phyloP scores from a whole-genome alignment of 1,140 invertebrate genomes.

The Psilanteris sp. region DNA sequence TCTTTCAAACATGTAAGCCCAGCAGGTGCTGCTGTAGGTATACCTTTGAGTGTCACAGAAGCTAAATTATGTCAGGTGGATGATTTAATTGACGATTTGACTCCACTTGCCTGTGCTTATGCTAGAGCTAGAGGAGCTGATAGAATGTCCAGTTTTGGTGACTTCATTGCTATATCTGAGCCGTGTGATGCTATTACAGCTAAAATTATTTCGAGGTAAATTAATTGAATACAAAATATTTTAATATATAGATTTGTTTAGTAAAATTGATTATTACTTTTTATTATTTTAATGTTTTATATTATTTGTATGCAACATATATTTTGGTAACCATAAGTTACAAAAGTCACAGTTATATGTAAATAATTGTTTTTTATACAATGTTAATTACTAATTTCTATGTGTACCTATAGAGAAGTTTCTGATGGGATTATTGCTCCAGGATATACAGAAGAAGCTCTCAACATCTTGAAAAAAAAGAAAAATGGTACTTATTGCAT shows the following conservation, averaged over 20 bases:
- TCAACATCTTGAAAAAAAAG: constrained; percentile 95
- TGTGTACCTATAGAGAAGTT: constrained; percentile 87
- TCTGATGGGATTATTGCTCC: constrained; percentile 99
- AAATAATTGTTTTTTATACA: too few species aligned
- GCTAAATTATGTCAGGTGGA: constrained; percentile 96
- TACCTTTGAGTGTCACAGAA: constrained; percentile 86
- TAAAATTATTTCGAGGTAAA: constrained; percentile 83
- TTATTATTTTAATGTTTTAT: too few species aligned
- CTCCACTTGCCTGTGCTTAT: constrained; percentile 96
- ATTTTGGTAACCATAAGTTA: too few species aligned
- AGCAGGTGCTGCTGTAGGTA: constrained; percentile 95
- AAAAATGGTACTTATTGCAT: constrained; percentile 97
- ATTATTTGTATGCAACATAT: too few species aligned
- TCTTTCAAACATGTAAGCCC: constrained; percentile 99
- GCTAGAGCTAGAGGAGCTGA: constrained; percentile 97
- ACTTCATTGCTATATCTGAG: constrained; percentile 97
- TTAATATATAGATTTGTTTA: too few species aligned
- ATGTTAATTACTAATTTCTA: too few species aligned
- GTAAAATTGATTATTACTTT: too few species aligned
- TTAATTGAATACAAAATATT: too few species aligned
- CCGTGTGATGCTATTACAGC: constrained; percentile 93
- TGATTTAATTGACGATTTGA: constrained; percentile 87
- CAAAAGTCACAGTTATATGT: too few species aligned
- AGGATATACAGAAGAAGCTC: constrained; percentile 90
- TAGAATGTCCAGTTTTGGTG: constrained; percentile 99